Percentiles rank a stretch among this genome's conserved stretches.
These are phyloP conservation scores for Halcyon malimbica DNA, from an alignment of 2,113 vertebrate genomes.

Conservation along the genomic window DNA sequence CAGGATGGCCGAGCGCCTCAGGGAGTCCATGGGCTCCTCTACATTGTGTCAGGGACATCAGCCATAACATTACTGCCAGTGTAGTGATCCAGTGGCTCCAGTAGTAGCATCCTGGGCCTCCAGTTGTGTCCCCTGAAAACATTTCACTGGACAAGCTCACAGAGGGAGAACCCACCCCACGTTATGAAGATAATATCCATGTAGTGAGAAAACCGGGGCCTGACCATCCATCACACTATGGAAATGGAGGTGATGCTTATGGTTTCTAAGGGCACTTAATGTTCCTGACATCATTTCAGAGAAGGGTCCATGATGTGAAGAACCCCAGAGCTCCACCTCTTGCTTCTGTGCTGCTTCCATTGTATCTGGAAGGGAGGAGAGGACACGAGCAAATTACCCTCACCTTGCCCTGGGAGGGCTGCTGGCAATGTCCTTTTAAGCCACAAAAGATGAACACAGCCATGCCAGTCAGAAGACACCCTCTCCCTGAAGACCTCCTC, in stretches of 20 bases:
- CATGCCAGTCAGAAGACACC: neutral
- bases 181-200: neutral
- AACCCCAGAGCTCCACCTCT: neutral
- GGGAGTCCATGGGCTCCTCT: neutral
- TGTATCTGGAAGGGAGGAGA: neutral
- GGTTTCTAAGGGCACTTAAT: neutral
- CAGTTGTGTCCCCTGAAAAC: neutral
- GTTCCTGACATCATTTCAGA: neutral
- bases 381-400: neutral
- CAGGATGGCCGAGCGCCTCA: neutral
- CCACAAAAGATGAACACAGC: neutral
- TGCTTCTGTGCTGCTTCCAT: neutral
- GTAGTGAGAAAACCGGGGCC: neutral
- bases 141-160: neutral
- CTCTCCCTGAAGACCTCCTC: neutral
- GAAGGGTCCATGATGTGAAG: neutral
- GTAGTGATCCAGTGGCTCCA: too few species aligned
- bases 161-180: neutral
- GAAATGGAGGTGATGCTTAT: neutral
- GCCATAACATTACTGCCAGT: neutral
- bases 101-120: neutral
- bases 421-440: neutral
- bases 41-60: too few species aligned
- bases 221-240: fast-evolving
- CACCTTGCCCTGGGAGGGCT: neutral